Evolutionary conservation across 2,888 invertebrate species (phyloP).

Genomic region (Physocephala rufipes): DNA sequence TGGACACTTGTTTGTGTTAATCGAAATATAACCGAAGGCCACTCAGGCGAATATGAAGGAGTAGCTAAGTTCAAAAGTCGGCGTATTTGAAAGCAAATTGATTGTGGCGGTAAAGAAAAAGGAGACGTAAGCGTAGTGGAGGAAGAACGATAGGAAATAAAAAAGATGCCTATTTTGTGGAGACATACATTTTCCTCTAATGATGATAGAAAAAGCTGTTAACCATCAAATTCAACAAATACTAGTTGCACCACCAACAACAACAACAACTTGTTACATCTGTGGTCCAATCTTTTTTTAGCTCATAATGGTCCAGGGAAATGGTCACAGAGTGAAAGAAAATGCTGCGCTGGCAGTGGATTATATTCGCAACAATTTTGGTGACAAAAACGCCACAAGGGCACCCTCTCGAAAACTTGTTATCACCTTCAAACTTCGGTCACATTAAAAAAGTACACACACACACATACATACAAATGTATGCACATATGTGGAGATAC

Average conservation of each 20-base stretch:
- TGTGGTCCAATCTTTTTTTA: background rate
- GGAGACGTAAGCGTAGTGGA: background rate
- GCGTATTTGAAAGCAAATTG: constrained; percentile 24
- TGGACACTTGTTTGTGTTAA: background rate
- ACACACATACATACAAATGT: background rate
- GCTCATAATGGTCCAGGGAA: too few relatives aligned
- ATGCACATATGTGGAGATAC: background rate
- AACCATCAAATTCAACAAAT: too few relatives aligned
- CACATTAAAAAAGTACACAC: background rate
- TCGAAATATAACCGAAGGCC: background rate
- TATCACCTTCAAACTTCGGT: background rate
- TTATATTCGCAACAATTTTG: too few relatives aligned
- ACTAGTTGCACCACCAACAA: background rate
- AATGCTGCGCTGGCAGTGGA: too few relatives aligned
- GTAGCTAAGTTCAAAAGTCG: constrained; percentile 24
- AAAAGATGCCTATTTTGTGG: too few relatives aligned
- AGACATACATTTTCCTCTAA: too few relatives aligned
- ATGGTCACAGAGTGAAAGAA: too few relatives aligned
- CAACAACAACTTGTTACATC: constrained; percentile 26
- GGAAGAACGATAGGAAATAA: background rate
- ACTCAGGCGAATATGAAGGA: background rate
- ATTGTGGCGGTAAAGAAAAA: background rate
- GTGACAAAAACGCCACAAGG: too few relatives aligned
- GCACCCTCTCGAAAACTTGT: background rate
- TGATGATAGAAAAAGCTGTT: too few relatives aligned